phyloP scores from a whole-genome alignment of 2,888 invertebrate species.

The Xestia rhomboidea region DNA sequence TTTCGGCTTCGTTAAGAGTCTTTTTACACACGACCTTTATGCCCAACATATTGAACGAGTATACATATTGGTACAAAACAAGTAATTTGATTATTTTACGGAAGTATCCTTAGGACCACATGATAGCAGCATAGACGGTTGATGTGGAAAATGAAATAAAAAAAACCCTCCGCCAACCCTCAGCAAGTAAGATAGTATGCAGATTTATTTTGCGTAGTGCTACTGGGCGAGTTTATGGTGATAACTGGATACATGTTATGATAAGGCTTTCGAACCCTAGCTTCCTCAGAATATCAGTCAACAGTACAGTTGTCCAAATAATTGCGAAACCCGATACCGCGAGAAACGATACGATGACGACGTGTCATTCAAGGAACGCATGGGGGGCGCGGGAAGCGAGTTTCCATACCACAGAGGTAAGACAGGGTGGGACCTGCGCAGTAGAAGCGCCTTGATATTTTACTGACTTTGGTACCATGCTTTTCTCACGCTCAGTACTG shows the following conservation, averaged over 20 bases:
- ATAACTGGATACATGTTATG: constrained; percentile 2
- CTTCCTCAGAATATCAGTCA: neutral
- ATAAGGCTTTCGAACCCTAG: neutral
- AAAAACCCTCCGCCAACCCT: neutral
- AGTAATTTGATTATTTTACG: neutral
- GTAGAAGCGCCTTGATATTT: neutral
- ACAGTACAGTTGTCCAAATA: constrained; percentile 8
- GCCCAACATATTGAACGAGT: neutral
- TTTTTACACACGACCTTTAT: neutral
- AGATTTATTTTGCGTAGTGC: neutral
- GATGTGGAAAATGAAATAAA: neutral
- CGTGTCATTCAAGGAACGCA: constrained; percentile 2
- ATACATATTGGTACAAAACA: neutral
- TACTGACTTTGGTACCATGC: neutral
- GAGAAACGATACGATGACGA: constrained; percentile 1
- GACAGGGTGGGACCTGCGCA: neutral
- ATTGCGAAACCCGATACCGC: neutral
- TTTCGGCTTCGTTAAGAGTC: too few relatives aligned
- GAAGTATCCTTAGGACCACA: neutral
- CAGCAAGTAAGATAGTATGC: neutral
- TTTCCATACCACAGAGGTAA: neutral
- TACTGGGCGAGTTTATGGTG: neutral
- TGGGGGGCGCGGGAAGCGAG: neutral
- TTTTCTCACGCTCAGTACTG: neutral
- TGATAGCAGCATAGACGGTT: neutral